Base-by-base conservation (phyloP, 2,113 vertebrate species). In the Genyomyrus donnyi region DNA sequence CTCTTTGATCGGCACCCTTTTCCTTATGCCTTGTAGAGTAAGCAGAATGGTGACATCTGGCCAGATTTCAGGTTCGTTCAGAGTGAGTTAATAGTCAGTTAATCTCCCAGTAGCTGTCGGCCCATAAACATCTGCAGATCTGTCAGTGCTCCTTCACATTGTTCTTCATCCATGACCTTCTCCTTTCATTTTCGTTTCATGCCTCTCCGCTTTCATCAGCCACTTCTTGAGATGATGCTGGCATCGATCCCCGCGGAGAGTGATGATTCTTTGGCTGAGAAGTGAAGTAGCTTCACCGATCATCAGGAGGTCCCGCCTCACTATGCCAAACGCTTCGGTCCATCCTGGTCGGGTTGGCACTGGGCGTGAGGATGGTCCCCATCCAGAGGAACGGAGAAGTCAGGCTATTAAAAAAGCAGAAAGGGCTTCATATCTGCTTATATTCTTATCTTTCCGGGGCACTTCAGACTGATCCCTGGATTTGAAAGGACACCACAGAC, bases 231-330 rank as follows among this genome's bases (percentile, higher is more conserved):
- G 35, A 46, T 42, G 48, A 49, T 27, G 13, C 31, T 42, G 52
- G n/a, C 17, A 31, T 88, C 3, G 27, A 88, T 56, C 24, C 27
- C 86, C 21, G 21, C 17, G 19, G 50, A 58, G 6, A 2, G 39
- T 49, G 87, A 48, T 93, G 90, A 93, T 95, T 93, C 93, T 90
- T 80, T 93, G 92, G 91, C 93, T 93, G 93, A 94, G 93, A 93
- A 93, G 90, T 90, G 87, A 91, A 91, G 88, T 56, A 89, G 56
- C 89, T 89, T 90, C 93, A 91, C 93, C 93, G 93, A 95, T 94
- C 93, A 94, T 87, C 89, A 24, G 89, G 89, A 27, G 88, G 87
- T 91, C 46, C 87, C 90, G 85, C 92, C 92, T 92, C 90, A 89
- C 85, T 15, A 74, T 80, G 91, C 91, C 91, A 91, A 93, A 91